Percentiles rank a stretch among this genome's conserved stretches.
Conservation (phyloP, 2,888 invertebrate genomes). For the Protonemura montana region DNA sequence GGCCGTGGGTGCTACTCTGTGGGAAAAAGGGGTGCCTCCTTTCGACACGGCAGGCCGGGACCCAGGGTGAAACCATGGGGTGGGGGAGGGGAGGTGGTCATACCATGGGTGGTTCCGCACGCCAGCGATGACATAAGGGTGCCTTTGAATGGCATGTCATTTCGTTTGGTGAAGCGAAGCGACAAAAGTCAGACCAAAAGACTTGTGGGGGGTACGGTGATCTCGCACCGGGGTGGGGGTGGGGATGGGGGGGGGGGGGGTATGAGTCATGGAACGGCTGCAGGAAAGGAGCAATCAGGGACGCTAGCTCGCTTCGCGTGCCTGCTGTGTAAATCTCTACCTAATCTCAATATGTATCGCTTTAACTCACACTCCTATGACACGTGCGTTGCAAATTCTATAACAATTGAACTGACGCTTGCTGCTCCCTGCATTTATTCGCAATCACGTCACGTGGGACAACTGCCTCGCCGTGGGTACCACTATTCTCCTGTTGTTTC, state of each 20-base stretch:
- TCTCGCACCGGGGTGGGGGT: neutral
- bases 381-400: slow-evolving; percentile 21
- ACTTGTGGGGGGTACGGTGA: neutral
- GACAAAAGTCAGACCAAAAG: slow-evolving; percentile 52
- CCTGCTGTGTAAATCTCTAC: slow-evolving; percentile 20
- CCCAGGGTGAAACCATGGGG: neutral
- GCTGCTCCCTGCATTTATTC: neutral
- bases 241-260: slow-evolving; percentile 29
- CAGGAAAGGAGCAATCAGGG: slow-evolving; percentile 42
- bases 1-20: no score
- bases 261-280: slow-evolving; percentile 31
- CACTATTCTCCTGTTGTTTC: no score
- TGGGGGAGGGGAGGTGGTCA: neutral
- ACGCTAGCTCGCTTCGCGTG: neutral
- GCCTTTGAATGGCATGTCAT: slow-evolving; percentile 47
- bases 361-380: slow-evolving; percentile 26
- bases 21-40: neutral
- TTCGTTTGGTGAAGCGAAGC: slow-evolving; percentile 49
- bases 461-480: no score
- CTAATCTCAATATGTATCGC: slow-evolving; percentile 32
- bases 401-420: neutral
- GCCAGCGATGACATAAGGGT: slow-evolving; percentile 36
- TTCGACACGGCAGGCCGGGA: neutral
- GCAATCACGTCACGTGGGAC: no score
- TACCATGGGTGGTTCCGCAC: neutral